phyloP scores from a whole-genome alignment of 2,888 invertebrate species.

The Automeris io region DNA sequence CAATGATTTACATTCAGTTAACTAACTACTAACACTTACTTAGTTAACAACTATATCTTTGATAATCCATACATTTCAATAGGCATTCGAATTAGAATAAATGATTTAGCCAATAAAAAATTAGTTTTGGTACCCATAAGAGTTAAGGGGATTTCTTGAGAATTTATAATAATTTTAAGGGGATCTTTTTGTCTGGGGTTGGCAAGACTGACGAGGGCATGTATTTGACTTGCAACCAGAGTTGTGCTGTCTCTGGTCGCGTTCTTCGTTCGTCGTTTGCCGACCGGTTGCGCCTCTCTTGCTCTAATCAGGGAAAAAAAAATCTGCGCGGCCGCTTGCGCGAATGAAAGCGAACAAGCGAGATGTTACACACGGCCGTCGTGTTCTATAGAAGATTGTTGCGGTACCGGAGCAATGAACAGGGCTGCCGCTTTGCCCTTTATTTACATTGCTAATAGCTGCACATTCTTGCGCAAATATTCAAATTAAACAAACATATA shows the following conservation, averaged over 20 bases:
- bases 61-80: no score
- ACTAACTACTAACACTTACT: no score
- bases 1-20: no score
- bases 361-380: slow-evolving; percentile 47
- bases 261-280: slow-evolving; percentile 64
- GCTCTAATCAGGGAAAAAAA: slow-evolving; percentile 72
- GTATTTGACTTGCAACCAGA: slow-evolving; percentile 28
- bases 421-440: slow-evolving; percentile 27
- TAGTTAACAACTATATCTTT: no score
- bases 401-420: slow-evolving; percentile 43
- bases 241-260: slow-evolving; percentile 48
- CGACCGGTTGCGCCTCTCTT: slow-evolving; percentile 73
- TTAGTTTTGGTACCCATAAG: no score
- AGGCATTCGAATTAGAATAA: no score
- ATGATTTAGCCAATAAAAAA: no score
- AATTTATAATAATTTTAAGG: no score
- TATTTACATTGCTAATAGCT: slow-evolving; percentile 8
- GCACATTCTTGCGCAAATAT: not conserved
- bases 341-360: slow-evolving; percentile 66
- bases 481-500: not conserved
- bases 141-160: no score
- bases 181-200: no score
- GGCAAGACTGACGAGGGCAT: no score
- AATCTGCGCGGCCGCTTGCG: slow-evolving; percentile 56
- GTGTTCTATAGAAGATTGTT: slow-evolving; percentile 66